Base-by-base conservation (phyloP, 2,888 invertebrate species). In the Scrobipalpa costella region DNA sequence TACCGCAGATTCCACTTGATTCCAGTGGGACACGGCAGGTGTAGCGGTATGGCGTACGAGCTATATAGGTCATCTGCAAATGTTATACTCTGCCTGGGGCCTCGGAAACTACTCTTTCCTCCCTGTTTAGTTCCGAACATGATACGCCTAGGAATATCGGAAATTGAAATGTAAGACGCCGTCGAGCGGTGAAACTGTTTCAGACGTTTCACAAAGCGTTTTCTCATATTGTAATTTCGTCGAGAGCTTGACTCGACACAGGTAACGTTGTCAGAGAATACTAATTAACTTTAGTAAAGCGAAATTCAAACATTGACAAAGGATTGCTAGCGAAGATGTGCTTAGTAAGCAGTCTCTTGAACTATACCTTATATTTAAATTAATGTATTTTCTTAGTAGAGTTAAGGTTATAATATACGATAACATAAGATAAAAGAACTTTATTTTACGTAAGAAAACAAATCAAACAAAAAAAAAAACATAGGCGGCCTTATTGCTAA, bases 11-110 rank as follows among this genome's bases (percentile, higher is more conserved):
- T 34, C 49, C 60, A 9, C 49, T 49, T 34, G 44, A 60, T 17
- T 34, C 49, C 60, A 9, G 60, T 49, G 60, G 60, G 60, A 60
- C 33, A 1, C 15, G 17, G 11, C 60, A 60, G 60, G 60, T 60
- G 60, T 15, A 33, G 9, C 34, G 59, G 34, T 27, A 40, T 17
- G 15, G 13, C 17, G 7, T 8, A 15, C 7, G 15, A 9, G 38
- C 44, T 44, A 49, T 60, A 34, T 60, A 60, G 60, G 60, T 60
- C 60, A 60, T 60, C 60, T 34, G 33, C 49, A 60, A 60, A 60
- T 49, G 60, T 49, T 60, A 60, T 34, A 21, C 49, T 60, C 49
- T 60, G 49, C 49, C 21, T 27, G 13, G 9, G 17, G 44, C 21
- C 19, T 21, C 27, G 21, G 40, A 59, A 40, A 60, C 44, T 59